A percentile compares a stretch with the other conserved stretches of the same genome.
phyloP scores from a whole-genome alignment of 2,113 vertebrate species.

The Rhagologus leucostigma region DNA sequence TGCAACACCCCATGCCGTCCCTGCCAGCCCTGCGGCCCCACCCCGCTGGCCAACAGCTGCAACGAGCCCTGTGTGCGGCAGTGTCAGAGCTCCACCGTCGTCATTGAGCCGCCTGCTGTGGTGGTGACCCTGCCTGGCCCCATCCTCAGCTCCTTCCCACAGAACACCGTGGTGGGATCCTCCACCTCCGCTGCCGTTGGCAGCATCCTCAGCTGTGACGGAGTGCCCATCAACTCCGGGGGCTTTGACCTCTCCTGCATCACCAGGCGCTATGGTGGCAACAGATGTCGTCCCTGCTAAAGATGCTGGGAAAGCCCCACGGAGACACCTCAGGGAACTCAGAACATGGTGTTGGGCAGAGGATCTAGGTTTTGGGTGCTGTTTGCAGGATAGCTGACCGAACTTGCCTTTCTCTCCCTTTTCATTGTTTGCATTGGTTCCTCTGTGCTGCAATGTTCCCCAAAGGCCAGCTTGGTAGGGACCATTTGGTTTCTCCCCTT shows the following conservation, averaged over 20 bases:
- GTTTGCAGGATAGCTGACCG: background rate
- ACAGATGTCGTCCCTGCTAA: background rate
- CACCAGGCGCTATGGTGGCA: background rate
- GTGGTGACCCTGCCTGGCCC: background rate
- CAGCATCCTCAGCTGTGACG: background rate
- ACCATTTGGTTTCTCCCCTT: background rate
- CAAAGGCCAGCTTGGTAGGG: background rate
- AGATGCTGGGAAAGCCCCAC: rapidly evolving
- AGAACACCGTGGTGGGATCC: background rate
- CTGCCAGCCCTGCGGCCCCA: background rate
- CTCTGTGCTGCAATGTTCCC: too few species aligned
- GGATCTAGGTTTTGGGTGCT: background rate
- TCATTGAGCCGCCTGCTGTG: background rate
- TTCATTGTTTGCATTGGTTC: background rate
- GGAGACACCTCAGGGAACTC: background rate
- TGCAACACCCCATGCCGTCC: background rate
- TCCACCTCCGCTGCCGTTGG: background rate
- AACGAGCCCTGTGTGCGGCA: background rate
- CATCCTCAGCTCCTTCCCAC: background rate
- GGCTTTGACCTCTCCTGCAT: background rate
- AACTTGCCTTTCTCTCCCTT: background rate
- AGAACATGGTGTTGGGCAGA: background rate
- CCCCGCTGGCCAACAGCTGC: background rate
- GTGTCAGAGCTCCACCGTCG: background rate
- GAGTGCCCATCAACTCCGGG: background rate